Evolutionary conservation across 2,797 vertebrate species (phyloP).

Genomic region (Lophotriccus pileatus): DNA sequence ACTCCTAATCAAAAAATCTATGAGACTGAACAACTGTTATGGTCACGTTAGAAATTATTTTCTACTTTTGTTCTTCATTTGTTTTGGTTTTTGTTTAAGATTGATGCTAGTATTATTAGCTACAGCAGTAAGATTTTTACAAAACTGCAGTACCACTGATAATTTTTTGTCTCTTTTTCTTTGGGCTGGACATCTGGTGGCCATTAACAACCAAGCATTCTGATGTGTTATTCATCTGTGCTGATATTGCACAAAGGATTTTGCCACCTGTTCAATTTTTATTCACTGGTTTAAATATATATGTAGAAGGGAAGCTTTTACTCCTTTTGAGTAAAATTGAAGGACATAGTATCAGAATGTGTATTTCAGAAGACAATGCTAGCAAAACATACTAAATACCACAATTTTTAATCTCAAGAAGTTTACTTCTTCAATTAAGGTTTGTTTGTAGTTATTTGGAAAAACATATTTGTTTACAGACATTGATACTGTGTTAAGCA

Average conservation of each 20-base stretch:
- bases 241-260: neutral
- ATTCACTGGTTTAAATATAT: neutral
- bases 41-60: neutral
- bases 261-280: conserved; percentile 33
- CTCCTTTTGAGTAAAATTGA: neutral
- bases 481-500: neutral
- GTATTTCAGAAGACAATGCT: neutral
- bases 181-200: conserved; percentile 10
- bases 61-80: neutral
- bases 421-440: neutral
- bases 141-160: neutral
- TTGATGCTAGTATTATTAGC: neutral
- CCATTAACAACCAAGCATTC: conserved; percentile 20
- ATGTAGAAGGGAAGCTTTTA: neutral
- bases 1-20: neutral
- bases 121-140: neutral
- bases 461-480: neutral
- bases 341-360: neutral
- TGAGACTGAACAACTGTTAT: neutral
- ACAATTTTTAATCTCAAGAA: neutral
- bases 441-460: neutral
- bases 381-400: neutral
- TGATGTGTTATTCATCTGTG: conserved; percentile 19
- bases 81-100: neutral
- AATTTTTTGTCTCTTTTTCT: neutral